phyloP scores from a whole-genome alignment of 1,140 invertebrate species.

The Drosophila sproati region DNA sequence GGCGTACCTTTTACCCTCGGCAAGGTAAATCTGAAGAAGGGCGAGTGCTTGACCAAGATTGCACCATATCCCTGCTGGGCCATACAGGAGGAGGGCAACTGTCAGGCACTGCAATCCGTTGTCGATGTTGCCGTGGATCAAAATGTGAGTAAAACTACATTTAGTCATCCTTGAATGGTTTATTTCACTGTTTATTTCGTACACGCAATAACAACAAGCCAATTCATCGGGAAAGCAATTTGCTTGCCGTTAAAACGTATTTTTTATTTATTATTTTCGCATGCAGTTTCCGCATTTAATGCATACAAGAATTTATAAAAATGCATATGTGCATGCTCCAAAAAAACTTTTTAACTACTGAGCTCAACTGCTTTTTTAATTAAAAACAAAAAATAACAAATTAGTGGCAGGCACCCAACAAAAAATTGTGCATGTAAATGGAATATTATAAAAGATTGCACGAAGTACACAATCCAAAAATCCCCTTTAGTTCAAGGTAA shows the following conservation, averaged over 20 bases:
- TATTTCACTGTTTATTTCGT: neutral
- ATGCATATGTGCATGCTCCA: neutral
- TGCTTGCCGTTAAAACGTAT: neutral
- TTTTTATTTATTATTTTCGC: neutral
- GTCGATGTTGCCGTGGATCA: constrained; percentile 87
- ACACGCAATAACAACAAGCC: neutral
- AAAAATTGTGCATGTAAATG: constrained; percentile 55
- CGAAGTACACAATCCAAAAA: constrained; percentile 1
- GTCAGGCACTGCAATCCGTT: constrained; percentile 87
- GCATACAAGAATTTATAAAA: neutral
- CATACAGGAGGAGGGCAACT: constrained; percentile 88
- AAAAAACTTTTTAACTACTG: constrained; percentile 4
- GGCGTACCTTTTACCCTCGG: constrained; percentile 88
- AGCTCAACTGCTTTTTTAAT: constrained; percentile 58
- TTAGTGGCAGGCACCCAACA: constrained; percentile 7
- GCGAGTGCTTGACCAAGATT: constrained; percentile 84
- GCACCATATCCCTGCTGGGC: constrained; percentile 88
- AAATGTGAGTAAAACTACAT: constrained; percentile 77
- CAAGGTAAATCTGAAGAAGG: constrained; percentile 85
- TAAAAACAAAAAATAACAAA: constrained; percentile 58
- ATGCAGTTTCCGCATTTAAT: constrained; percentile 1
- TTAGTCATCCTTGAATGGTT: constrained; percentile 24
- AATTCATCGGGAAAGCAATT: constrained; percentile 34
- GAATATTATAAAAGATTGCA: constrained; percentile 54
- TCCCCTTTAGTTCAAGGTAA: constrained; percentile 2